Conservation (phyloP, 2,888 invertebrate genomes). For the Drosophila mercatorum region DNA sequence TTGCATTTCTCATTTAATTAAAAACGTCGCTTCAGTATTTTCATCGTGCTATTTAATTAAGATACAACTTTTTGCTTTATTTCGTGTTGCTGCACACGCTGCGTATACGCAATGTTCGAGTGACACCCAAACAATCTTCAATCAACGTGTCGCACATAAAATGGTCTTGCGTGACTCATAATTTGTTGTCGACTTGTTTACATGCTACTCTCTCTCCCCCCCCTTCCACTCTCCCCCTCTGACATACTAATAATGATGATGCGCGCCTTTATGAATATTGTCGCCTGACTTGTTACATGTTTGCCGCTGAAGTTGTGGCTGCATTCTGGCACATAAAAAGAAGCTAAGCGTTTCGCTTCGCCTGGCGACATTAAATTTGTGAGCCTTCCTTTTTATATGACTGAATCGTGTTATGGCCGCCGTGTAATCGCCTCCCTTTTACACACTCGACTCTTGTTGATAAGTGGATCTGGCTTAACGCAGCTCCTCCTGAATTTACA, state of each 20-base stretch:
- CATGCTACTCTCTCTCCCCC: conserved; percentile 16
- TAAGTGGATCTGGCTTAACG: conserved; percentile 52
- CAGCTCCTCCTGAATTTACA: conserved; percentile 16
- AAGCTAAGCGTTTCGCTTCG: conserved; percentile 57
- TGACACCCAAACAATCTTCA: conserved; percentile 40
- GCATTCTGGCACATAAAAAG: conserved; percentile 55
- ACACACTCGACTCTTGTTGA: conserved; percentile 17
- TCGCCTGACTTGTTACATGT: conserved; percentile 31
- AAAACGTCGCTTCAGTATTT: conserved; percentile 47
- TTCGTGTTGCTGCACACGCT: conserved; percentile 23
- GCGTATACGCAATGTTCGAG: conserved; percentile 48
- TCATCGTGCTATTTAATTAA: conserved; percentile 65
- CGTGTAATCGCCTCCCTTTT: conserved; percentile 62
- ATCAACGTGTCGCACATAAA: conserved; percentile 68
- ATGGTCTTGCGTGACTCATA: conserved; percentile 67
- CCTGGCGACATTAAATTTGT: conserved; percentile 66
- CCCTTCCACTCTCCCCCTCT: neutral
- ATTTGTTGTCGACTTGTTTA: conserved; percentile 73
- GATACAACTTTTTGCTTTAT: conserved; percentile 42
- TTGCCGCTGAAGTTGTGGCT: conserved; percentile 12
- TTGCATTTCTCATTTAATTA: conserved; percentile 57
- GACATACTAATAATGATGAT: conserved; percentile 36
- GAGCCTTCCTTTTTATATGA: conserved; percentile 60
- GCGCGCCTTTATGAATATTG: conserved; percentile 51
- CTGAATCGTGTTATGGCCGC: conserved; percentile 73